Evolutionary conservation across 2,797 vertebrate species (phyloP), one percentile per base, ranked within the genome.

Genomic region (Cossypha niveicapilla): DNA sequence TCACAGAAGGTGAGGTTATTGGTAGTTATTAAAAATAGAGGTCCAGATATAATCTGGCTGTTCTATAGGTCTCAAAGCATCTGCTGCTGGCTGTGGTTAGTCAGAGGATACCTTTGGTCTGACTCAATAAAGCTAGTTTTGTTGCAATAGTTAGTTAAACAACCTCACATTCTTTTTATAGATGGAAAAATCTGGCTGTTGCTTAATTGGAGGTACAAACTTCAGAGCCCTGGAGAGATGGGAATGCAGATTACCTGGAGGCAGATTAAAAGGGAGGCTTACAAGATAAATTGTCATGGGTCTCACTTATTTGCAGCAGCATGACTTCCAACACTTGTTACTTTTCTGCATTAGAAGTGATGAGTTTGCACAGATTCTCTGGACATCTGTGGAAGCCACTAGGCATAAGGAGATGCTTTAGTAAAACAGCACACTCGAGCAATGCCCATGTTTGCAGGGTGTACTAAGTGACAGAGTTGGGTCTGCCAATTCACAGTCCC

Each of bases 51-150:
- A 85, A 93, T 73, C 63, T 76, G 67, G 10, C 32, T 58, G 18
- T 56, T 91, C 71, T 47, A 16, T 9, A 90, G 60, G 25, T 14
- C 51, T 92, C 51, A 67, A 67, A 89, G 56, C 30, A 76, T 77
- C 45, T 92, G 66, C 65, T 92, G 30, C 63, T 87, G 41, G 34
- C 53, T 79, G 86, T 85, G 35, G 56, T 85, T 91, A 82, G 34
- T 70, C 51, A 79, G 74, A 70, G 21, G 34, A 81, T 73, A 60
- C 44, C 71, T 92, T 58, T 84, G 54, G 76, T 75, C 68, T 84
- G 83, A 86, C 68, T 90, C 50, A 80, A 60, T 58, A 73, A 85
- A 84, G 19, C 39, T 83, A 75, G 54, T 86, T 95, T 78, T 90
- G 70, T 77, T 90, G 86, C 47, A 88, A 34, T 27, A 92, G 12